These are phyloP conservation scores for Hippocampus kuda DNA, from an alignment of 2,797 vertebrate genomes.

Conservation along the genomic window DNA sequence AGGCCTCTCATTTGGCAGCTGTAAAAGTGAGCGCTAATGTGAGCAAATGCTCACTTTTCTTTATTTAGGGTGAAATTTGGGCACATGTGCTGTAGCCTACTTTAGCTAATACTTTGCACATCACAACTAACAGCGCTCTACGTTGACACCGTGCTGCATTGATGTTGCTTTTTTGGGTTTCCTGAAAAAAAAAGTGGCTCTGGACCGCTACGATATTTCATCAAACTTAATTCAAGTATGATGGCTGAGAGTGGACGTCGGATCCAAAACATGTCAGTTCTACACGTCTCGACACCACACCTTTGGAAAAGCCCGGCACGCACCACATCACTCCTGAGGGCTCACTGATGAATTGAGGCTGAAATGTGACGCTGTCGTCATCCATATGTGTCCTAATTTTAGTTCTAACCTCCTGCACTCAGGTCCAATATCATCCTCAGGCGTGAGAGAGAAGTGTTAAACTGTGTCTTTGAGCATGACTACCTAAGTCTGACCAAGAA, in stretches of 20 bases:
- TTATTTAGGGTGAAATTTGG: neutral
- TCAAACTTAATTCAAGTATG: no score
- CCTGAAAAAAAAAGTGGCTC: no score
- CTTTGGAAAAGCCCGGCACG: neutral
- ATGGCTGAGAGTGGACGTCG: neutral
- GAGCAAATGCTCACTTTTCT: neutral
- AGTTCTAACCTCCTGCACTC: neutral
- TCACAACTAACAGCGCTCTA: neutral
- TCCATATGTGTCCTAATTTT: neutral
- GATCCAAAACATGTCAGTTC: no score
- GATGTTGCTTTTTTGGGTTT: neutral
- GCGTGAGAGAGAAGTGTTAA: neutral
- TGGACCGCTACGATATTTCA: no score
- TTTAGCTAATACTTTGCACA: neutral
- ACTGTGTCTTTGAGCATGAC: neutral
- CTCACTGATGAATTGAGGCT: neutral
- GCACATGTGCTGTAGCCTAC: neutral
- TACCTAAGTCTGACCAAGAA: neutral
- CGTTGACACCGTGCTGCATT: no score
- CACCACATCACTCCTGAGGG: neutral
- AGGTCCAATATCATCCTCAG: neutral
- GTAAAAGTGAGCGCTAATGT: conserved; percentile 15
- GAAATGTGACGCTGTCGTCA: neutral
- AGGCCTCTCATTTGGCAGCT: conserved; percentile 34
- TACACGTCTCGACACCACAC: neutral